Evolutionary conservation across 2,113 vertebrate genomes (phyloP), one percentile per base, ranked within the genome.

Genomic region (Perca fluviatilis): DNA sequence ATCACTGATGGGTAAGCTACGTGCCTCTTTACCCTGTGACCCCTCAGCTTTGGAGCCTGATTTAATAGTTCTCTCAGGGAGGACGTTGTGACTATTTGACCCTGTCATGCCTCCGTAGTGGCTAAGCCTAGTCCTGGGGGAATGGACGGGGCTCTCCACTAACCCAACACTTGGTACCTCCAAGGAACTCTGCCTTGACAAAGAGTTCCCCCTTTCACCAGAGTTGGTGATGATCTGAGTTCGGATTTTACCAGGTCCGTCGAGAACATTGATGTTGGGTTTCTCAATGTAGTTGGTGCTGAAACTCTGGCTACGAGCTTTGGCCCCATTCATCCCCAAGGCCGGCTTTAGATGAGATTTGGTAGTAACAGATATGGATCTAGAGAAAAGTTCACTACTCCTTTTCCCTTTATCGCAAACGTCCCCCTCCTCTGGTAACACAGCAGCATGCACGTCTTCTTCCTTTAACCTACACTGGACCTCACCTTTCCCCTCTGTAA

Each of bases 151-250:
- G 36, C 86, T 87, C 53, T 97, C 97, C 11, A 47, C 21, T 11
- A 83, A 68, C 0, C 63, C 86, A 27, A 90, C 61, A 19, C 64
- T 0, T 0, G 88, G 75, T 53, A 92, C 96, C 69, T 88, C 88
- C 70, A 93, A 88, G 2, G 96, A 96, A 78, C 87, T 96, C 90
- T 97, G 97, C 54, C 96, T 94, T 0, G 96, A 96, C 60, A 98
- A 89, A 8, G 97, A 97, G 86, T 90, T 97, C 30, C 97, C 97
- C 86, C 97, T 95, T 49, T 98, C 97, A 0, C 95, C 96, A 1
- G 97, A 97, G 87, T 97, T 99, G 66, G 97, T 99, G 43, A 98
- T 98, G 56, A 99, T 98, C 79, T 98, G 97, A 53, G 97, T 99
- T 43, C 97, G 87, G 57, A 96, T 93, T 83, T 96, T 98, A 9